phyloP scores from a whole-genome alignment of 2,888 invertebrate genomes.

The Drosophila tripunctata region DNA sequence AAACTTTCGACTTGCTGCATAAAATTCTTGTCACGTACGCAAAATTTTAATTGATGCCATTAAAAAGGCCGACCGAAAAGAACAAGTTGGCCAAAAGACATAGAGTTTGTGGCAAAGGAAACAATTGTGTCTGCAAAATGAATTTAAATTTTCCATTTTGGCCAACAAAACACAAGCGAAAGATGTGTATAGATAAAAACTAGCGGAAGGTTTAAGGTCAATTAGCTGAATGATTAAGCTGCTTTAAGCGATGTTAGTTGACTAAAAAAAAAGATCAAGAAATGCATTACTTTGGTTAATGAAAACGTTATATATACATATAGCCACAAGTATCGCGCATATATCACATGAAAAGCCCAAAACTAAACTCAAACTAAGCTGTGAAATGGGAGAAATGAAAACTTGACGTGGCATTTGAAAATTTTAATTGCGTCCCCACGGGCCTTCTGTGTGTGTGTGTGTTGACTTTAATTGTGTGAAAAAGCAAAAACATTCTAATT shows the following conservation, averaged over 20 bases:
- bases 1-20: conserved; percentile 46
- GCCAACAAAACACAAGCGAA: background rate
- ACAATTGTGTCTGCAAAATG: conserved; percentile 45
- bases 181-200: background rate
- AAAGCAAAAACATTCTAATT: conserved; percentile 81
- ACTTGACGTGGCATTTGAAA: conserved; percentile 49
- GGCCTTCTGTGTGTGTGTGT: conserved; percentile 16
- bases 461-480: conserved; percentile 80
- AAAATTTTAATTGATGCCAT: conserved; percentile 82
- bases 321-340: conserved; percentile 5
- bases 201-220: conserved; percentile 12
- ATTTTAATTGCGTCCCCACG: conserved; percentile 71
- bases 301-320: conserved; percentile 18
- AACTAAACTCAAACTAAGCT: conserved; percentile 25
- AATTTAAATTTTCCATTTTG: conserved; percentile 53
- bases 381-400: conserved; percentile 23
- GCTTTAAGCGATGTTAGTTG: conserved; percentile 49
- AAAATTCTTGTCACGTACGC: conserved; percentile 82
- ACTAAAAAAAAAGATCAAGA: conserved; percentile 4
- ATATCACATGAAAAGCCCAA: conserved; percentile 42
- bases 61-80: conserved; percentile 57
- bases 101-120: conserved; percentile 28
- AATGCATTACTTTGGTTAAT: conserved; percentile 61
- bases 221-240: conserved; percentile 65
- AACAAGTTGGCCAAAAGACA: conserved; percentile 18